Base-by-base conservation (phyloP, 2,113 vertebrate genomes). In the Uria aalge region DNA sequence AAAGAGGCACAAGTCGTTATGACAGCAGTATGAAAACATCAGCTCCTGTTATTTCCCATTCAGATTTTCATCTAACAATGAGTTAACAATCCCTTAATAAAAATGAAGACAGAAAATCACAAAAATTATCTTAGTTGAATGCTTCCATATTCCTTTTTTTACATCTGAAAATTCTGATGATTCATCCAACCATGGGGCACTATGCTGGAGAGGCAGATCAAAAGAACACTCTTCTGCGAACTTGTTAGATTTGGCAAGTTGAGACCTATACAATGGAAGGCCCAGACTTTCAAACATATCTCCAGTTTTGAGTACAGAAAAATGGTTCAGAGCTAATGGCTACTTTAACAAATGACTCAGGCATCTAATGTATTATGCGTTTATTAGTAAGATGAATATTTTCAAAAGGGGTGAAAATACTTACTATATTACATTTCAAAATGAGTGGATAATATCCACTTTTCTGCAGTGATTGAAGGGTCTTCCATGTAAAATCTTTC, bases 171-270 rank as follows among this genome's bases (percentile, higher is more conserved):
- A 68, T 47, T 79, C 48, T 18, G 60, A 20, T 82, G 82, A 41
- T 55, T 85, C 11, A 52, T 29, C 48, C 12, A 73, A 15, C 8
- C 22, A 38, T 29, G 12, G n/a, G 16, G 3, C 14, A 69, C 12
- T 43, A 3, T 1, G 3, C 34, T 71, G 32, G 59, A 73, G 50
- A 43, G 1, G 1, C 1, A n/a, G 8, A 36, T 57, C 30, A 57
- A 66, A 74, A 53, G 13, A 86, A 41, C 1, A 2, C 9, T 43
- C 8, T 92, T n/a, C 34, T 80, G 11, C 16, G 75, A n/a, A 45
- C 11, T 24, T 43, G 12, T 69, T 81, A 47, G 41, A 43, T 91
- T 53, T 73, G 32, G 5, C 43, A 77, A 12, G 13, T 45, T 59
- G 27, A 67, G 47, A 83, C 17, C 30, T 66, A 24, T 19, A 11